phyloP scores from a whole-genome alignment of 2,797 vertebrate species.

The Scarus forsteni region DNA sequence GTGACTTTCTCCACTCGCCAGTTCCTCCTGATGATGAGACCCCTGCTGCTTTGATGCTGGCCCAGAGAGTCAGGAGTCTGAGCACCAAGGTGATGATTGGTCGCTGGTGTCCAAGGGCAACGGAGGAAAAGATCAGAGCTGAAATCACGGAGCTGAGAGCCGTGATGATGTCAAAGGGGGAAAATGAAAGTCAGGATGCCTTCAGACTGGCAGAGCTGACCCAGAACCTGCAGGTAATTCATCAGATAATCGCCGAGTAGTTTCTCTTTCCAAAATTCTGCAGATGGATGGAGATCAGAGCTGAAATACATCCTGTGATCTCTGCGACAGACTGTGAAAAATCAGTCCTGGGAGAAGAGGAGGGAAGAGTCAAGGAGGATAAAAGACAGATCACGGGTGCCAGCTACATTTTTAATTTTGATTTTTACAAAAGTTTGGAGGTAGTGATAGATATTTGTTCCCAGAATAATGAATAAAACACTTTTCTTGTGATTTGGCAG shows the following conservation, averaged over 20 bases:
- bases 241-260: not conserved
- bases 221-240: conserved; percentile 83
- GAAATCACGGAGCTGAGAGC: conserved; percentile 74
- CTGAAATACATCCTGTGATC: conserved; percentile 7
- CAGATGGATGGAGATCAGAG: conserved; percentile 1
- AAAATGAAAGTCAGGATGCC: conserved; percentile 53
- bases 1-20: conserved; percentile 18
- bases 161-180: conserved; percentile 72
- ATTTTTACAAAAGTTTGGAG: conserved; percentile 1
- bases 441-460: not conserved
- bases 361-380: conserved; percentile 61
- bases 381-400: conserved; percentile 53
- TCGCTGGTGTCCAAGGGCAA: conserved; percentile 78
- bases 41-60: conserved; percentile 79
- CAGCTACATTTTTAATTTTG: not conserved
- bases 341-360: conserved; percentile 84
- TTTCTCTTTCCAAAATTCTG: not conserved
- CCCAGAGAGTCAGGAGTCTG: conserved; percentile 71
- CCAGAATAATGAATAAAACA: not conserved
- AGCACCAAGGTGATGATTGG: conserved; percentile 69
- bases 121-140: conserved; percentile 59
- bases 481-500: conserved; percentile 44
- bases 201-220: conserved; percentile 78
- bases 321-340: conserved; percentile 85
- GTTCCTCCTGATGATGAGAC: conserved; percentile 74